Base-by-base conservation (phyloP, 2,888 invertebrate species). In the Drosophila cracens region DNA sequence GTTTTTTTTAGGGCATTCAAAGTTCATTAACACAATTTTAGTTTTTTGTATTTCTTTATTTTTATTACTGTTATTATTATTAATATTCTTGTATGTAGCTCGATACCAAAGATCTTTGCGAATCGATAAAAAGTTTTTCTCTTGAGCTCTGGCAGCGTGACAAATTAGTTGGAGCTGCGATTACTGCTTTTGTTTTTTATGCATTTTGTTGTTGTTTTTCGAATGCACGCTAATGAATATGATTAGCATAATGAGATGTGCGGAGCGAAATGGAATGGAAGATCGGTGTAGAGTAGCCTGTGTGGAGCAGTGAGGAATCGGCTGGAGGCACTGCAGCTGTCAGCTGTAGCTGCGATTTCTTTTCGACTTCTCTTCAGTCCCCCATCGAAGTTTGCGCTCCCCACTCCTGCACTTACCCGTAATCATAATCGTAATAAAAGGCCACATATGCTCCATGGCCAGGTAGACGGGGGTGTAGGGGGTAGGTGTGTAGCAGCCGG, bases 351-450 rank as follows among this genome's bases (percentile, higher is more conserved):
- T 57, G 51, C 16, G 25, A 46, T 48, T 25, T 43, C 27, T 16
- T 29, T 27, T 16, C 36, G n/a, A 38, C 18, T 8, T 66, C 52
- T 36, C 29, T 27, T 13, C 18, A 51, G 67, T 34, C 10, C 1
- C 18, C 56, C 13, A 13, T 31, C 16, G n/a, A 52, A n/a, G 21
- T 16, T 27, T 49, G 18, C 34, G 29, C 27, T 49, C 54, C 53
- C 57, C 43, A 27, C 68, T 68, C 57, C 56, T 60, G 83, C 87
- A 83, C 87, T 86, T 88, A 83, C 82, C 81, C 82, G 82, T 81
- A 81, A 88, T 83, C 84, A 85, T 83, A 87, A 85, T 68, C 76
- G 84, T 70, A 82, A 82, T 81, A 81, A 85, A 85, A 86, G 87
- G 80, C 76, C 89, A 76, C 89, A 85, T 87, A 83, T 88, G 89